A percentile compares a stretch with the other conserved stretches of the same genome.
Conservation (phyloP, 2,113 vertebrate genomes). For the Alouatta palliata region DNA sequence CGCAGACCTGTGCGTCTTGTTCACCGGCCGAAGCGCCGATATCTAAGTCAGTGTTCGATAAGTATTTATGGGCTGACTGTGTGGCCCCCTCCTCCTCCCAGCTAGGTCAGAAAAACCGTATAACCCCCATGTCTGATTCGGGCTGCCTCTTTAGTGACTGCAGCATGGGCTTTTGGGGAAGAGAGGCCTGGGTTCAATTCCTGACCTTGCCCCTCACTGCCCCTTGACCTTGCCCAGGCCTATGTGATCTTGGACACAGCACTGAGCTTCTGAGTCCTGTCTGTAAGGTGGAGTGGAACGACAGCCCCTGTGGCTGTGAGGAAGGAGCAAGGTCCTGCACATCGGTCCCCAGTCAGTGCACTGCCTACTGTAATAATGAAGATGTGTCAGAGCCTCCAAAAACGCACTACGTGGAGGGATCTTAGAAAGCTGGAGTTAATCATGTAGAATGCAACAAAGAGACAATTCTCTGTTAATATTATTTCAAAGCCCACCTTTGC, state of each 20-base stretch:
- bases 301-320: not conserved
- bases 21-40: fast-evolving
- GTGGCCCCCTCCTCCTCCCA: not conserved
- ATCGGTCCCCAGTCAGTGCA: fast-evolving
- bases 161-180: not conserved
- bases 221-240: not conserved
- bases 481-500: not conserved
- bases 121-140: fast-evolving
- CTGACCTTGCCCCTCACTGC: not conserved
- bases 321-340: fast-evolving
- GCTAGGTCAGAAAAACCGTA: not conserved
- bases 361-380: fast-evolving
- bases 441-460: fast-evolving
- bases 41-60: not conserved
- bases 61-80: not conserved
- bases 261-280: not conserved
- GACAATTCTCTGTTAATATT: not conserved
- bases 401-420: fast-evolving
- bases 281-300: not conserved
- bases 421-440: not conserved
- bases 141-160: not conserved
- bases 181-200: not conserved
- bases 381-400: no score
- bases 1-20: not conserved
- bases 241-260: not conserved